Evolutionary conservation across 2,113 vertebrate genomes (phyloP), one percentile per base, ranked within the genome.

Genomic region (Leptocoma aspasia): DNA sequence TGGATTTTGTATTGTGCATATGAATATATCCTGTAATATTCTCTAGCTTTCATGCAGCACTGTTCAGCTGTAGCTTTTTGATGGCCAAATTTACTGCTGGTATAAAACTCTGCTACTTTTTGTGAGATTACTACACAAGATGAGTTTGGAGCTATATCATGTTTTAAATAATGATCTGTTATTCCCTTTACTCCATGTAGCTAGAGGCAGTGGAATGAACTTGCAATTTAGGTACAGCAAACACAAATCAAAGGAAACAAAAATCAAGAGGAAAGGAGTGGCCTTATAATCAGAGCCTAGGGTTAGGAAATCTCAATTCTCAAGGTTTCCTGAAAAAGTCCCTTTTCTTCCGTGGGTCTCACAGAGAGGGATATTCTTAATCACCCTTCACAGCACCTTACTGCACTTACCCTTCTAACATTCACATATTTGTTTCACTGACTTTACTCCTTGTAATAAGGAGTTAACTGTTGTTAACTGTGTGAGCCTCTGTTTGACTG

Each of bases 251-350:
- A 39, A 91, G 78, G 53, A 91, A 96, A 69, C 49, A 47, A 22
- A 92, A 83, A 52, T 9, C 30, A 61, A 88, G 47, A 88, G 92
- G 77, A 92, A 92, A 93, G 66, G 87, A 77, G 71, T 59, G 52
- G 87, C 63, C 20, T 80, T 66, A 44, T 15, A 68, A 82, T 61
- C 65, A 93, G 69, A 88, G 71, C 9, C 52, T 33, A 78, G n/a
- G 30, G 23, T 50, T n/a, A 70, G 54, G 82, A 92, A 91, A 86
- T 61, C 21, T 92, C 52, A 59, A 1, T 81, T 86, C 41, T 71
- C n/a, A 37, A 49, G 64, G 47, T 42, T 92, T 95, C 82, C 90
- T 78, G 82, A 44, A 47, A 91, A 79, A 65, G 26, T 71, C 24
- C 16, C 52, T 72, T 88, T 4, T 4, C 39, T 41, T 64, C 47